phyloP scores from a whole-genome alignment of 1,140 invertebrate species.

The Brachionus plicatilis region DNA sequence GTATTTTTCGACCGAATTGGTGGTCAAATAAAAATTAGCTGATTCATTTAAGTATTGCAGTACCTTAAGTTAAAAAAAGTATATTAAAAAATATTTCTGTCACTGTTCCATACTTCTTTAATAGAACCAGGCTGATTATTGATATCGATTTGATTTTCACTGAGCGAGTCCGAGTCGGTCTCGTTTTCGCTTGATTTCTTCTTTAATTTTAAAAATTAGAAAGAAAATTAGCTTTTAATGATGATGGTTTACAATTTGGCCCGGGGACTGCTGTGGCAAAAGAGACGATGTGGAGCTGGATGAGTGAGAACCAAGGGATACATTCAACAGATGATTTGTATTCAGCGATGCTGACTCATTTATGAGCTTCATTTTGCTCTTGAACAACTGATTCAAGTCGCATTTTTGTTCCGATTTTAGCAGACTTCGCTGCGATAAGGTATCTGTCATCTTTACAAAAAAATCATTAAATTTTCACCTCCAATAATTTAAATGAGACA shows the following conservation, averaged over 20 bases:
- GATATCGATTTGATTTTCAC: background rate
- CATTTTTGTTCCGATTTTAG: background rate
- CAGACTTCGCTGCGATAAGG: slow-evolving; percentile 30
- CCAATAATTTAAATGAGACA: background rate
- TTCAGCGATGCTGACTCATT: background rate
- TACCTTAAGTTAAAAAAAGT: background rate
- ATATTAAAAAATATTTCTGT: background rate
- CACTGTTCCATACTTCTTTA: background rate
- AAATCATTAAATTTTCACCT: slow-evolving; percentile 21
- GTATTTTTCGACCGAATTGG: background rate
- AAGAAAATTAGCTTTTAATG: background rate
- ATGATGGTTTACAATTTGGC: background rate
- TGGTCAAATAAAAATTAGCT: background rate
- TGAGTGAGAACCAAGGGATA: background rate
- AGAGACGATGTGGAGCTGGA: background rate
- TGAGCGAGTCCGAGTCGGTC: background rate
- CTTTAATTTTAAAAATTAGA: background rate
- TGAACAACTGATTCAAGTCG: slow-evolving; percentile 33
- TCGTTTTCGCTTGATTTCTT: slow-evolving; percentile 1
- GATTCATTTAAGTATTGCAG: background rate
- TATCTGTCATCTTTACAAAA: slow-evolving; percentile 33
- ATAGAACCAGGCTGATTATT: background rate
- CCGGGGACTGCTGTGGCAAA: background rate
- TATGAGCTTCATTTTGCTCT: slow-evolving; percentile 34
- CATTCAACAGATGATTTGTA: background rate